phyloP scores from a whole-genome alignment of 2,113 vertebrate genomes.

The Neotragus pygmaeus region DNA sequence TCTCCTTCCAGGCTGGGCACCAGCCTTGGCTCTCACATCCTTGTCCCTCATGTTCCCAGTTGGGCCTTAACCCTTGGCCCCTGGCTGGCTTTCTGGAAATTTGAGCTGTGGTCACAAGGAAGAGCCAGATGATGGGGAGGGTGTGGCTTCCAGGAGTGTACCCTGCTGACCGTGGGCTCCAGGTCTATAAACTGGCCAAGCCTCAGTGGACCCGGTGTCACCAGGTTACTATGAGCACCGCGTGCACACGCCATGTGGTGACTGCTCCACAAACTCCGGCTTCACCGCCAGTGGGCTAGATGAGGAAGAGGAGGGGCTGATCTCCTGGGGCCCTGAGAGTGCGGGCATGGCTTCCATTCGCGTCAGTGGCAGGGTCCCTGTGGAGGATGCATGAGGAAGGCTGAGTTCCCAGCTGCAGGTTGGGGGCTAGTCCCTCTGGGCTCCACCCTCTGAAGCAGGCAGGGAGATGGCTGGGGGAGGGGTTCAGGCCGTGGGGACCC shows the following conservation, averaged over 20 bases:
- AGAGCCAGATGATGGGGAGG: background rate
- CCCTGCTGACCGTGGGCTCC: background rate
- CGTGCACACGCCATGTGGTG: fast-evolving
- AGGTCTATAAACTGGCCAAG: background rate
- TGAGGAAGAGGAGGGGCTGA: background rate
- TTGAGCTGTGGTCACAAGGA: background rate
- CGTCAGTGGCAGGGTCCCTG: background rate
- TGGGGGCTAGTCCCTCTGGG: background rate
- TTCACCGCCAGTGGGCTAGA: too few species aligned
- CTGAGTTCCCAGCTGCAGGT: background rate
- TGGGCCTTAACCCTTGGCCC: fast-evolving
- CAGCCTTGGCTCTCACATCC: fast-evolving
- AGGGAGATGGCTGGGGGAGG: background rate
- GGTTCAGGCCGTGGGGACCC: background rate
- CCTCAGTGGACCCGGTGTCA: background rate
- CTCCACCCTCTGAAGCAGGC: background rate
- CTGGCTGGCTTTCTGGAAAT: background rate
- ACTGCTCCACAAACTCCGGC: too few species aligned
- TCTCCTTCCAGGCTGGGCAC: fast-evolving
- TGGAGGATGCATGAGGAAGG: background rate
- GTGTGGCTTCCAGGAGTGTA: fast-evolving
- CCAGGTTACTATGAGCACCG: background rate
- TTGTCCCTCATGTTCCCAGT: background rate
- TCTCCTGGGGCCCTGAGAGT: background rate
- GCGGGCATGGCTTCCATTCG: fast-evolving